Base-by-base conservation (phyloP, 2,888 invertebrate species). In the Lydus trimaculatus region DNA sequence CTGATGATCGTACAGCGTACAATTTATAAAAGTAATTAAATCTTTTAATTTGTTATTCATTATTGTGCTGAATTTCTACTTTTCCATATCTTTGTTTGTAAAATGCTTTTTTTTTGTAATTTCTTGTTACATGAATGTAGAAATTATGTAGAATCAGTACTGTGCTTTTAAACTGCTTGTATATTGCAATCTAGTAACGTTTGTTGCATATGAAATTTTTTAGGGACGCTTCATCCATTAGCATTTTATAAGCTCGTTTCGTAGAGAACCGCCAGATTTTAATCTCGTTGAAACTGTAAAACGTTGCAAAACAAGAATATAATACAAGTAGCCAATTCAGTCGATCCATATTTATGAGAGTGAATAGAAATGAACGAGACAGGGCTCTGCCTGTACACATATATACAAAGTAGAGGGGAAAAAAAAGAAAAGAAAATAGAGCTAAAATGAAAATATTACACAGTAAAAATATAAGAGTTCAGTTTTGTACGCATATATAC, bases 331-430 rank as follows among this genome's bases (percentile, higher is more conserved):
- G 73, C 73, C 75, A 74, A 74, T 73, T 73, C 72, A 59, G 67
- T 65, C 63, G 73, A 74, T 79, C 74, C 77, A 79, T 79, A 79
- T 79, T 79, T 79, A 79, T 78, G 77, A 79, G 74, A 67, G 65
- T 63, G 43, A 43, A 43, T 43, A 43, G 43, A n/a, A 43, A 43
- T 43, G 43, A 43, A 43, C 43, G 43, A 43, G 43, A 43, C 43
- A n/a, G n/a, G 43, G n/a, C 43, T n/a, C n/a, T 43, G 17, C 43
- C 43, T 43, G 17, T 43, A n/a, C 43, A 43, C 39, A n/a, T 39
- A 39, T 15, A 39, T 6, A 39, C 5, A 39, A 39, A 15, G n/a
- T n/a, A 39, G 5, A 17, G 2, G 43, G n/a, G 8, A 6, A 17
- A 43, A 43, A 43, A 39, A 39, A n/a, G n/a, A n/a, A 39, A 43